phyloP scores from a whole-genome alignment of 2,113 vertebrate species.

The Panthera leo region DNA sequence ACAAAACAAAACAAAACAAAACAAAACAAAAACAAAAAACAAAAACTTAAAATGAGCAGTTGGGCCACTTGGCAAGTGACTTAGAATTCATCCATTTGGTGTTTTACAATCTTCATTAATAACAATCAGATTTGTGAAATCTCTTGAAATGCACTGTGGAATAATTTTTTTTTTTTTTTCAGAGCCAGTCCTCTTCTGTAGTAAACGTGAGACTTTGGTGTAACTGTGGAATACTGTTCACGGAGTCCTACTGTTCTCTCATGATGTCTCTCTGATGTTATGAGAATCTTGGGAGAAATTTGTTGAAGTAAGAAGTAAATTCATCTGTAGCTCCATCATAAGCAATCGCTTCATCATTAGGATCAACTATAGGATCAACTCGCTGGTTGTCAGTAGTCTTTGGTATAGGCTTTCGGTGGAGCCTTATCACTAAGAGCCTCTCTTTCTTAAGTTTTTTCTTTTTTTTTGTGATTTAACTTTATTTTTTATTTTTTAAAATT shows the following conservation, averaged over 20 bases:
- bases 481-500: too few species aligned
- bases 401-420: too few species aligned
- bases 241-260: conserved; percentile 97
- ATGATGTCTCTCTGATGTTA: conserved; percentile 97
- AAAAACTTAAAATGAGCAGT: too few species aligned
- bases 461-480: too few species aligned
- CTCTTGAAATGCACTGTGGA: conserved; percentile 93
- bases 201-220: conserved; percentile 95
- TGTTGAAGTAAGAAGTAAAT: conserved; percentile 97
- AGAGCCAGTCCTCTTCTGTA: conserved; percentile 97
- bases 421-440: too few species aligned
- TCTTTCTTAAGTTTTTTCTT: too few species aligned
- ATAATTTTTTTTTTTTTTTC: conserved; percentile 90
- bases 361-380: too few species aligned
- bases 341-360: conserved; percentile 86
- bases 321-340: conserved; percentile 98
- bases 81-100: conserved; percentile 80
- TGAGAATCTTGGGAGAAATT: conserved; percentile 96
- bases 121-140: conserved; percentile 95
- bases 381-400: too few species aligned
- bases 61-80: too few species aligned
- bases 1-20: too few species aligned
- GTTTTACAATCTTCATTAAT: conserved; percentile 96
- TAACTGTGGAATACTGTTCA: conserved; percentile 92
- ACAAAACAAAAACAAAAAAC: too few species aligned